A percentile compares a stretch with the other conserved stretches of the same genome.
Evolutionary conservation across 2,797 vertebrate genomes (phyloP).

Genomic region (Sebastiscus tertius): DNA sequence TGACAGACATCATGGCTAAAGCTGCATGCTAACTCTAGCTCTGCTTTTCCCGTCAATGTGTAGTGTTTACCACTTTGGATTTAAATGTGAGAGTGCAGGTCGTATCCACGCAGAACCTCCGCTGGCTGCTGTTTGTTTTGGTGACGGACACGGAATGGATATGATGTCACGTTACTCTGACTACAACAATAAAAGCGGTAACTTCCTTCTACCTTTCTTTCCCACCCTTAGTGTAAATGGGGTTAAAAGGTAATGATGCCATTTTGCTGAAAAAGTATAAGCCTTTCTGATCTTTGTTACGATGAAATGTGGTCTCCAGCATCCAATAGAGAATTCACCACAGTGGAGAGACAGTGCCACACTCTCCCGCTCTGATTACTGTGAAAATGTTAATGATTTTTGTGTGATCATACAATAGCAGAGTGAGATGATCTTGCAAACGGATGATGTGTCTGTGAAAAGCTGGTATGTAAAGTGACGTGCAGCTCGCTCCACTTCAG

Average conservation of each 20-base stretch:
- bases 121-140: too few relatives aligned
- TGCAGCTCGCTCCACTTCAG: conserved; percentile 33
- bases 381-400: conserved; percentile 8
- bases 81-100: too few relatives aligned
- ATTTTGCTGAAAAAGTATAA: not conserved
- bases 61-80: too few relatives aligned
- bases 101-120: too few relatives aligned
- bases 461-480: conserved; percentile 49
- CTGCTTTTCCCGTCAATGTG: too few relatives aligned
- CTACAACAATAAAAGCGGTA: too few relatives aligned
- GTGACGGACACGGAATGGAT: too few relatives aligned
- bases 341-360: not conserved
- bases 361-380: not conserved
- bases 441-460: conserved; percentile 38
- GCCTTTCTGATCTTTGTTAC: not conserved
- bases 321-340: not conserved
- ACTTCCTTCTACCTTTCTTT: too few relatives aligned
- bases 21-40: too few relatives aligned
- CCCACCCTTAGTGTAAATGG: not conserved
- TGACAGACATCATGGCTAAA: too few relatives aligned
- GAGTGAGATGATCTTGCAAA: conserved; percentile 36
- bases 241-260: not conserved
- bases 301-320: not conserved
- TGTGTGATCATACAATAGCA: conserved; percentile 41
- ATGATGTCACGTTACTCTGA: too few relatives aligned